phyloP scores from a whole-genome alignment of 1,140 invertebrate species.

The Cyclina sinensis region DNA sequence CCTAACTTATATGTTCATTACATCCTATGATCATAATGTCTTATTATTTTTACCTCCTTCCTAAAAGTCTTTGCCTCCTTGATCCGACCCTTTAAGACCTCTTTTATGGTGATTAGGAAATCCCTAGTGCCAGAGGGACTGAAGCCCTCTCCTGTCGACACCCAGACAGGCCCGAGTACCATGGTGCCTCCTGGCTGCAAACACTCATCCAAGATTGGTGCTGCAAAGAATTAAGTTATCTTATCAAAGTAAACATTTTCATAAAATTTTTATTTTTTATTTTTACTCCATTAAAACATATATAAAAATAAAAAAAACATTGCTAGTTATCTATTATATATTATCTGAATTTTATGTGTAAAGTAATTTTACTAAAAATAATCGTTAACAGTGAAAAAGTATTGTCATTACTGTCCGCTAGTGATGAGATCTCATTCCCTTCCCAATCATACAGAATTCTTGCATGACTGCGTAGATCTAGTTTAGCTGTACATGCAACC shows the following conservation, averaged over 20 bases:
- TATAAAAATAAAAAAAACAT: no score
- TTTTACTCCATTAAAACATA: no score
- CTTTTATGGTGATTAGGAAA: conserved; percentile 81
- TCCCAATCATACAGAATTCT: conserved; percentile 84
- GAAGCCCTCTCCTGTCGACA: conserved; percentile 85
- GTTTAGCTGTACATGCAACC: conserved; percentile 80
- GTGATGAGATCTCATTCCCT: conserved; percentile 81
- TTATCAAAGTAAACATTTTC: no score
- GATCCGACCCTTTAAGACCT: conserved; percentile 75
- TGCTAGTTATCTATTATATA: no score
- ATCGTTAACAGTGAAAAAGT: no score
- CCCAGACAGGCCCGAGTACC: conserved; percentile 86
- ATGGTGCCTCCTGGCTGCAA: conserved; percentile 80
- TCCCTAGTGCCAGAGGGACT: conserved; percentile 82
- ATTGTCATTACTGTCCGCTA: conserved; percentile 83
- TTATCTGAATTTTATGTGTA: no score
- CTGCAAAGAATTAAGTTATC: conserved; percentile 72
- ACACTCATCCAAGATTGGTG: conserved; percentile 82
- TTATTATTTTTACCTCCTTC: neutral
- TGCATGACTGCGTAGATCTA: conserved; percentile 82
- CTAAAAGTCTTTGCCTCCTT: conserved; percentile 69
- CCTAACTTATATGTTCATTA: no score
- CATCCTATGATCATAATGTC: no score
- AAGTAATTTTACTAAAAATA: no score
- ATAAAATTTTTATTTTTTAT: no score